Percentiles rank a stretch among this genome's conserved stretches.
Evolutionary conservation across 2,797 vertebrate species (phyloP).

Genomic region (Macropus fuliginosus): DNA sequence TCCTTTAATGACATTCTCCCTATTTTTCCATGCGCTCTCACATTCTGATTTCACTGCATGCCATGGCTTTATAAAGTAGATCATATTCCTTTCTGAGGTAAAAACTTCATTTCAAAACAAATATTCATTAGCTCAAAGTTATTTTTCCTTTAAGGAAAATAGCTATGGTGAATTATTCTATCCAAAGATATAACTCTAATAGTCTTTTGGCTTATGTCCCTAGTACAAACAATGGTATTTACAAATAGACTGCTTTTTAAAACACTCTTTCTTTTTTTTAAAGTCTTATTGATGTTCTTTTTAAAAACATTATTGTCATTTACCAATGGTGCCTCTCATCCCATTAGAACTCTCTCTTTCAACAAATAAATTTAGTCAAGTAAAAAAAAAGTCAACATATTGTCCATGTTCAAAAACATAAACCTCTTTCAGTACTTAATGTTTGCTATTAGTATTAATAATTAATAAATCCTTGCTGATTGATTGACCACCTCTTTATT

Average conservation of each 20-base stretch:
- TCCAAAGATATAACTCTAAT: neutral
- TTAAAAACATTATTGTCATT: neutral
- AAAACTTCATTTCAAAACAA: neutral
- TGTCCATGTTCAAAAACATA: neutral
- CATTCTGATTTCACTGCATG: neutral
- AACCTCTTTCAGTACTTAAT: neutral
- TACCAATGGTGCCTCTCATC: neutral
- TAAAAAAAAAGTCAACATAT: neutral
- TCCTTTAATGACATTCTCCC: neutral
- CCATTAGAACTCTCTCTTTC: neutral
- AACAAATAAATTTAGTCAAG: neutral
- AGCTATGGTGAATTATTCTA: neutral
- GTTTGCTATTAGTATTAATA: neutral
- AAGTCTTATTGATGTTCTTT: neutral
- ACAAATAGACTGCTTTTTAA: neutral
- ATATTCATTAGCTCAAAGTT: neutral
- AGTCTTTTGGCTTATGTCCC: neutral
- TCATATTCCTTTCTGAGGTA: neutral
- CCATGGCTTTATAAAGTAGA: neutral
- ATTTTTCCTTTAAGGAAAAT: neutral
- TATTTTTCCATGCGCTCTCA: neutral
- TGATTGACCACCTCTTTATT: neutral
- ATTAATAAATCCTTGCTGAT: neutral
- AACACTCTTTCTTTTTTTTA: neutral
- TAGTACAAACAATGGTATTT: neutral